phyloP scores from a whole-genome alignment of 2,888 invertebrate genomes.

The Atrina japonica region DNA sequence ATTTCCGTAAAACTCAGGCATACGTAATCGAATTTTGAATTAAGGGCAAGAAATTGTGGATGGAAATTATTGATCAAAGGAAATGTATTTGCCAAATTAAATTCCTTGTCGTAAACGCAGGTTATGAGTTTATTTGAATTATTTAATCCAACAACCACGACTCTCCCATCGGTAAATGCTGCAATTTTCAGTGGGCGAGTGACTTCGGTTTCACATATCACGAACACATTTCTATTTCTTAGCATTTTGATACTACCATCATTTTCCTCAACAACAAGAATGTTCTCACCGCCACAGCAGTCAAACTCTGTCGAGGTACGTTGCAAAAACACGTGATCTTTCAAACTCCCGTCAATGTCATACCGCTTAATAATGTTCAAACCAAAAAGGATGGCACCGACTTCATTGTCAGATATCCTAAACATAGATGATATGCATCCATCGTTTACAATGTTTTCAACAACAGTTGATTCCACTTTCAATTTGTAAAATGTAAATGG shows the following conservation, averaged over 20 bases:
- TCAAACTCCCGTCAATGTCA: neutral
- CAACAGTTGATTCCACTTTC: neutral
- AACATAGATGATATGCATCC: constrained; percentile 1
- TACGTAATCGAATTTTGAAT: neutral
- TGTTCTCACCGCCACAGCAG: neutral
- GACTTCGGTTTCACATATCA: neutral
- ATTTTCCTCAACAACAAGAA: neutral
- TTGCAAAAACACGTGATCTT: neutral
- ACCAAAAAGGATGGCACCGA: neutral
- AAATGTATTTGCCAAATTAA: neutral
- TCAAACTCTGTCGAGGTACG: constrained; percentile 1
- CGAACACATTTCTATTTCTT: neutral
- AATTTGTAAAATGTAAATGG: neutral
- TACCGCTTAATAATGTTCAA: neutral
- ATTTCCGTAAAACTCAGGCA: constrained; percentile 6
- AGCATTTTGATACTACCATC: neutral
- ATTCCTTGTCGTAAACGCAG: neutral
- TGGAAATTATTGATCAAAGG: neutral
- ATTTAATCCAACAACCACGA: constrained; percentile 1
- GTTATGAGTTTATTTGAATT: neutral
- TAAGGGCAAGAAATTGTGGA: constrained; percentile 11
- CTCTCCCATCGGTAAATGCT: neutral
- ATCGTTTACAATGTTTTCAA: neutral
- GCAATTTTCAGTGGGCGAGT: constrained; percentile 3
- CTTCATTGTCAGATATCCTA: neutral